These are phyloP conservation scores for Cantharis flavilabris DNA, from an alignment of 2,888 invertebrate species.

Conservation along the genomic window DNA sequence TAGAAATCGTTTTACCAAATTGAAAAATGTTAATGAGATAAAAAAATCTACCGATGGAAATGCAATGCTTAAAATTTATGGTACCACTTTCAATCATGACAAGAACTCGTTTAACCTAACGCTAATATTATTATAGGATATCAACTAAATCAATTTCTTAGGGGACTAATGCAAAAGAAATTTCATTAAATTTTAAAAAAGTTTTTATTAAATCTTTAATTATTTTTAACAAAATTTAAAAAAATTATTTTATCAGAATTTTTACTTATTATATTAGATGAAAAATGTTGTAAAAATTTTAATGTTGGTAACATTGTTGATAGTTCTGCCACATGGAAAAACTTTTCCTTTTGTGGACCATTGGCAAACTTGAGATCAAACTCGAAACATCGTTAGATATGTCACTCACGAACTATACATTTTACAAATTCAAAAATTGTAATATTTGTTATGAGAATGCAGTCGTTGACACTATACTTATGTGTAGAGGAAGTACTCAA, in stretches of 20 bases:
- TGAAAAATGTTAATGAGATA: neutral
- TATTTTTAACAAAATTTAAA: neutral
- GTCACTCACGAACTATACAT: neutral
- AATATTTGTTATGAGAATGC: neutral
- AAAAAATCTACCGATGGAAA: neutral
- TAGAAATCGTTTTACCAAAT: neutral
- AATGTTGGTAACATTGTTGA: neutral
- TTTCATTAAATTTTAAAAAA: neutral
- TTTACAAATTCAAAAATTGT: neutral
- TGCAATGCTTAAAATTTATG: neutral
- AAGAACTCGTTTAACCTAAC: neutral
- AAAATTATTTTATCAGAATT: neutral
- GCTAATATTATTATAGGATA: neutral
- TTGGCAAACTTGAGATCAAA: neutral
- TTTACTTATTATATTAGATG: too few relatives aligned
- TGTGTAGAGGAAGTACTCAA: neutral
- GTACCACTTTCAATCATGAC: neutral
- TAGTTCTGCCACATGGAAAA: neutral
- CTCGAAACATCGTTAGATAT: neutral
- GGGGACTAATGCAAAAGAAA: neutral
- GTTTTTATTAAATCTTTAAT: neutral
- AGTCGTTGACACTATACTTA: neutral
- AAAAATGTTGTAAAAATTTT: neutral
- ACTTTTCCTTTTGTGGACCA: neutral
- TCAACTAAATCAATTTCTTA: neutral